phyloP scores from a whole-genome alignment of 1,140 invertebrate genomes.

The Drosophila pseudoobscura region DNA sequence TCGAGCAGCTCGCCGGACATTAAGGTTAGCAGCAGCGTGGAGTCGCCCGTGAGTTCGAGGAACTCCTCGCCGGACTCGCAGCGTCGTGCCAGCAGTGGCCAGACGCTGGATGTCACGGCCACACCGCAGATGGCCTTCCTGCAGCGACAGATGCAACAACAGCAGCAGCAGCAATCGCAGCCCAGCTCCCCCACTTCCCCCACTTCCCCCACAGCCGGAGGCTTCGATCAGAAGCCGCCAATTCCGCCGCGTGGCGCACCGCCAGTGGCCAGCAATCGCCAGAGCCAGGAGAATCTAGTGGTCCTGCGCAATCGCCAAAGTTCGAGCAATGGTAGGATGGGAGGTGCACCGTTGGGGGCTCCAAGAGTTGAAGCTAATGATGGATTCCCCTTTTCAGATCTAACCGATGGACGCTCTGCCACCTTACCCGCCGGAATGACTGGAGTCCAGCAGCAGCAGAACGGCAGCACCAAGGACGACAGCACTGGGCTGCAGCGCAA shows the following conservation, averaged over 20 bases:
- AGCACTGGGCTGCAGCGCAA: constrained; percentile 64
- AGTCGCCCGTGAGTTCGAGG: constrained; percentile 81
- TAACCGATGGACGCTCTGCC: constrained; percentile 60
- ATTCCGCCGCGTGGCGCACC: constrained; percentile 85
- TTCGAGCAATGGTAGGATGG: constrained; percentile 60
- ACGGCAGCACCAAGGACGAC: constrained; percentile 71
- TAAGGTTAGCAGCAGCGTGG: constrained; percentile 74
- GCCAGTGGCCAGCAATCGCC: constrained; percentile 84
- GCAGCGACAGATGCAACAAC: constrained; percentile 83
- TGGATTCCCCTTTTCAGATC: constrained; percentile 25
- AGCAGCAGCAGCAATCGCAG: constrained; percentile 64
- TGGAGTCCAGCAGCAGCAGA: constrained; percentile 56
- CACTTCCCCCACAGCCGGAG: constrained; percentile 74
- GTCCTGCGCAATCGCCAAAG: constrained; percentile 71
- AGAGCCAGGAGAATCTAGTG: constrained; percentile 80
- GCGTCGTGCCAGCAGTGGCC: constrained; percentile 62
- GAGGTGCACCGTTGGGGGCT: background rate
- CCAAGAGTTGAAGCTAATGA: too few species aligned
- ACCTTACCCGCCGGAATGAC: constrained; percentile 66
- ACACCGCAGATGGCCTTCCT: constrained; percentile 82
- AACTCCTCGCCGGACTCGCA: constrained; percentile 83
- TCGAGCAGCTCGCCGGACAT: constrained; percentile 82
- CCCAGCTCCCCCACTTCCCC: constrained; percentile 76
- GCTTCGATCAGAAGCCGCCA: constrained; percentile 84
- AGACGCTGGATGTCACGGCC: constrained; percentile 52